Evolutionary conservation across 2,113 vertebrate genomes (phyloP).

Genomic region (Etia nguti): DNA sequence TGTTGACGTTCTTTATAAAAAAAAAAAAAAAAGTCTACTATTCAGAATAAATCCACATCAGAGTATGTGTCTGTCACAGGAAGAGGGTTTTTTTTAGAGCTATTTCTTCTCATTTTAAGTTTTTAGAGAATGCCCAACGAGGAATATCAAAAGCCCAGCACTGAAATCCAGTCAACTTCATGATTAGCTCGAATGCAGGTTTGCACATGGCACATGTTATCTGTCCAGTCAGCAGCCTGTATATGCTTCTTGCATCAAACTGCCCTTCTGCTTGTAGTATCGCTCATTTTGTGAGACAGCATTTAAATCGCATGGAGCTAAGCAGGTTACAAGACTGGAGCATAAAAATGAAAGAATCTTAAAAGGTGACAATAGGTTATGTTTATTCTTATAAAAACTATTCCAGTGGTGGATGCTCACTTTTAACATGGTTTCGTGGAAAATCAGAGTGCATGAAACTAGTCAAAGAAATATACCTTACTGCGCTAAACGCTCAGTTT

Average conservation of each 20-base stretch:
- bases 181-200: background rate
- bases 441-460: no score
- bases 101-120: background rate
- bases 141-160: background rate
- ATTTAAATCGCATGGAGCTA: background rate
- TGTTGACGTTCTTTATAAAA: no score
- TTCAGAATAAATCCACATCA: background rate
- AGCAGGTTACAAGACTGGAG: background rate
- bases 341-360: background rate
- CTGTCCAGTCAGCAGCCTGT: background rate
- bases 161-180: background rate
- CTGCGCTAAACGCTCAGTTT: no score
- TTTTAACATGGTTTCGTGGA: no score
- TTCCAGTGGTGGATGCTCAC: no score
- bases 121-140: background rate
- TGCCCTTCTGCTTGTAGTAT: background rate
- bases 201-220: background rate
- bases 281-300: background rate
- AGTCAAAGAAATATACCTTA: no score
- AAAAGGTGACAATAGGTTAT: background rate
- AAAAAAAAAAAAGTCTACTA: background rate
- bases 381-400: no score
- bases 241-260: background rate
- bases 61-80: background rate
- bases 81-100: background rate